phyloP scores from a whole-genome alignment of 2,797 vertebrate species.

The Furcifer pardalis region DNA sequence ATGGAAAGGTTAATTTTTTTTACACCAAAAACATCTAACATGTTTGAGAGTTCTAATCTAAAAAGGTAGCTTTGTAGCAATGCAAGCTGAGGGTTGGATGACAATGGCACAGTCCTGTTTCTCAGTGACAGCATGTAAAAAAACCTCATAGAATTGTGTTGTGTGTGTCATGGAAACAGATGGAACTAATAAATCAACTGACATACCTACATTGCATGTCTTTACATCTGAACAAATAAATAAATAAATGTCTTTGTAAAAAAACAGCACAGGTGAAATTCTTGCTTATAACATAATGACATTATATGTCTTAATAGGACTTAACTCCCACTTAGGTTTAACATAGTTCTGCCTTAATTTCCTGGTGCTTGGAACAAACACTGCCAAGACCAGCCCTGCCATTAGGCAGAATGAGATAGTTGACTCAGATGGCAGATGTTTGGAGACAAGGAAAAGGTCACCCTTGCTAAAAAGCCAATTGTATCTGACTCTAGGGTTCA shows the following conservation, averaged over 20 bases:
- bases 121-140: too few species aligned
- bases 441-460: too few species aligned
- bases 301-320: neutral
- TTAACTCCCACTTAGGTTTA: neutral
- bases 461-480: too few species aligned
- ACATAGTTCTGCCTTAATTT: neutral
- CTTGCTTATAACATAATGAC: constrained; percentile 32
- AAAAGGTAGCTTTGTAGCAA: neutral
- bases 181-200: neutral
- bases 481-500: too few species aligned
- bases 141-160: too few species aligned
- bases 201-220: neutral
- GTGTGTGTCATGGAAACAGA: neutral
- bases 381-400: neutral
- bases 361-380: neutral
- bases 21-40: too few species aligned
- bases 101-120: too few species aligned
- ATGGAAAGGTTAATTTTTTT: too few species aligned
- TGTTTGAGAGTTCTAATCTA: neutral
- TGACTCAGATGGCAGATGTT: neutral
- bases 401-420: neutral
- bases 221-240: too few species aligned
- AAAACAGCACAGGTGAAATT: neutral
- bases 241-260: too few species aligned
- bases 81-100: neutral